Evolutionary conservation across 2,113 vertebrate species (phyloP).

Genomic region (Capricornis sumatraensis): DNA sequence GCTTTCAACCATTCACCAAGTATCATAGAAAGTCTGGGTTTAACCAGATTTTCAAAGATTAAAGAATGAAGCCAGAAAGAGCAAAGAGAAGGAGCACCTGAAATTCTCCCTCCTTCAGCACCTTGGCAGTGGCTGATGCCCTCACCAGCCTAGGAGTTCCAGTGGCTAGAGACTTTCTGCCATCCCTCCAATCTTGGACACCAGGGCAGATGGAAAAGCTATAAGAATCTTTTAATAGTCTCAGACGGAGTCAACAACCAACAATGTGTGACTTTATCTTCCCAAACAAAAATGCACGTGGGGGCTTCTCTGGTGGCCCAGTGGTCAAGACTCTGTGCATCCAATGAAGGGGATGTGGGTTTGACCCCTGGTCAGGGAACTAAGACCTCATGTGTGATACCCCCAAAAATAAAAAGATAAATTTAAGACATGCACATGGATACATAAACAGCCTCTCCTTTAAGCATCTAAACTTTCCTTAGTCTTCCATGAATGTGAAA

Average conservation of each 20-base stretch:
- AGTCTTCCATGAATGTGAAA: not conserved
- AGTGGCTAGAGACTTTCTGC: not conserved
- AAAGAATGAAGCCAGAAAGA: not conserved
- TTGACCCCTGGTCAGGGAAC: not conserved
- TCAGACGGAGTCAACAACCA: not conserved
- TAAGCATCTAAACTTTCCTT: not conserved
- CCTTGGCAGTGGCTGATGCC: not conserved
- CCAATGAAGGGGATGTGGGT: accelerated
- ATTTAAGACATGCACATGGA: not conserved
- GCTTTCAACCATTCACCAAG: not conserved
- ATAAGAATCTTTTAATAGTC: not conserved
- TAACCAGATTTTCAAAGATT: not conserved
- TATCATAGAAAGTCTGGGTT: not conserved
- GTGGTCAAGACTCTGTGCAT: not conserved
- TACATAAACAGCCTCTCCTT: not conserved
- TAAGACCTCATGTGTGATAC: not conserved
- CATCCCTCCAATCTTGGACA: not conserved
- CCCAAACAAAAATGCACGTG: not conserved
- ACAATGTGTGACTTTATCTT: not conserved
- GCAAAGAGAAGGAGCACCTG: not conserved
- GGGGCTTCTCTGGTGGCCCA: not conserved
- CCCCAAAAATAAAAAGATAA: not conserved
- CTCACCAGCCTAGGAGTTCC: not conserved
- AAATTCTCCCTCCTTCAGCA: not conserved
- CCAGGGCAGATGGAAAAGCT: not conserved